A percentile compares a stretch with the other conserved stretches of the same genome.
Conservation (phyloP, 2,797 vertebrate species). For the Erethizon dorsatum region DNA sequence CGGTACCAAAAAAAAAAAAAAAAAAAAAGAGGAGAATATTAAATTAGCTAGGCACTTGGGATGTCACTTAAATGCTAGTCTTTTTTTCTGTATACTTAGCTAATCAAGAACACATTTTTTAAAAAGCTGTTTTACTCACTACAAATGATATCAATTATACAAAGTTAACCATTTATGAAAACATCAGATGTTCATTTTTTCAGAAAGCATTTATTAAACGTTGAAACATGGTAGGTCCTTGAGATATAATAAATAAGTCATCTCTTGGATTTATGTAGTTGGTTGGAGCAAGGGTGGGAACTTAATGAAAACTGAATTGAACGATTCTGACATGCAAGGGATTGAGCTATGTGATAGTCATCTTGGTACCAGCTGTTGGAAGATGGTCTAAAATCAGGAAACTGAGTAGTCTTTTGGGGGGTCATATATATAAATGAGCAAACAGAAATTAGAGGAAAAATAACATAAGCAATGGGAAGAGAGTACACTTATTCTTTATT, state of each 20-base stretch:
- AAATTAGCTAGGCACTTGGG: background rate
- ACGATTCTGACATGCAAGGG: slow-evolving; percentile 29
- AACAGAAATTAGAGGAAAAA: slow-evolving; percentile 9
- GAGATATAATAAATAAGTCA: slow-evolving; percentile 40
- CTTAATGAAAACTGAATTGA: background rate
- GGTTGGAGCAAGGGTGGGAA: background rate
- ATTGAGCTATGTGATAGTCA: background rate
- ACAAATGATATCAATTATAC: slow-evolving; percentile 31
- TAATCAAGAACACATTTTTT: slow-evolving; percentile 34
- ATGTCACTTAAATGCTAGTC: slow-evolving; percentile 19
- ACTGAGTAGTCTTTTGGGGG: background rate
- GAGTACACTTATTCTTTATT: background rate
- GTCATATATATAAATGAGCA: background rate
- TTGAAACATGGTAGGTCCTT: background rate
- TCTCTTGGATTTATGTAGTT: background rate
- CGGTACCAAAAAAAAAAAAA: no score
- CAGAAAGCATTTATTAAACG: slow-evolving; percentile 44
- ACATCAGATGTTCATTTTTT: slow-evolving; percentile 40
- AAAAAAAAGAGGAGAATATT: background rate
- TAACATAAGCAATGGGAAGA: background rate
- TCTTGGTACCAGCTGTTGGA: background rate
- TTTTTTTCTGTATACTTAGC: slow-evolving; percentile 21
- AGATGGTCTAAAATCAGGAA: background rate
- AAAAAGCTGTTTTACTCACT: slow-evolving; percentile 45
- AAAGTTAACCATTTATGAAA: slow-evolving; percentile 46